Evolutionary conservation across 2,113 vertebrate species (phyloP), one percentile per base, ranked within the genome.

Genomic region (Strix aluco): DNA sequence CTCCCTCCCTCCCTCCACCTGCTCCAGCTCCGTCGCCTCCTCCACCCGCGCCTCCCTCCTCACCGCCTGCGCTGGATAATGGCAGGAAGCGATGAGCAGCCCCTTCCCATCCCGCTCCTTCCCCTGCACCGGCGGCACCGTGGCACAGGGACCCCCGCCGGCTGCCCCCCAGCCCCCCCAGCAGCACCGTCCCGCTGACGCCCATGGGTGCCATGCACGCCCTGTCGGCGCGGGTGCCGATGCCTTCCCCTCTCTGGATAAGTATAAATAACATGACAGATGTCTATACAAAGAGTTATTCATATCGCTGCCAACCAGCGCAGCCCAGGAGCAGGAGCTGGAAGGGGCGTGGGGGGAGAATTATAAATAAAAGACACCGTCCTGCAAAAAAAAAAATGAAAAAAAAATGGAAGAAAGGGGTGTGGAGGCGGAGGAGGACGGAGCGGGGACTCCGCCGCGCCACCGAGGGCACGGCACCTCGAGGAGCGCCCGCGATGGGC

Each of bases 211-310:
- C 81, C 72, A 63, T 29, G 19, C 88, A 58, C 49, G 26, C 86
- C 85, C 61, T 62, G 51, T 70, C 49, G 70, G 63, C 55, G 66
- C 71, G 86, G 92, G 79, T 92, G 93, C 89, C 11, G 42, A 51
- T 92, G 94, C 72, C 89, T 92, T 73, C 81, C 92, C 93, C 89
- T 86, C 87, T 66, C 83, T 70, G 90, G 92, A 83, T 95, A 47
- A 29, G 92, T 71, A 97, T 96, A 97, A 97, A 97, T 96, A 96
- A 95, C 95, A 77, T 96, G 96, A 93, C 96, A 97, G 96, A 96
- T 97, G 95, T 97, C 96, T 91, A 70, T 86, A 97, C 94, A 96
- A 95, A 96, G 96, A 94, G 96, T 97, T 96, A 96, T 97, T 97
- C 96, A 95, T 94, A 91, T 94, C 73, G 2, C 95, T 97, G 95